phyloP scores from a whole-genome alignment of 2,797 vertebrate genomes.

The Hippopotamyrus pictus region DNA sequence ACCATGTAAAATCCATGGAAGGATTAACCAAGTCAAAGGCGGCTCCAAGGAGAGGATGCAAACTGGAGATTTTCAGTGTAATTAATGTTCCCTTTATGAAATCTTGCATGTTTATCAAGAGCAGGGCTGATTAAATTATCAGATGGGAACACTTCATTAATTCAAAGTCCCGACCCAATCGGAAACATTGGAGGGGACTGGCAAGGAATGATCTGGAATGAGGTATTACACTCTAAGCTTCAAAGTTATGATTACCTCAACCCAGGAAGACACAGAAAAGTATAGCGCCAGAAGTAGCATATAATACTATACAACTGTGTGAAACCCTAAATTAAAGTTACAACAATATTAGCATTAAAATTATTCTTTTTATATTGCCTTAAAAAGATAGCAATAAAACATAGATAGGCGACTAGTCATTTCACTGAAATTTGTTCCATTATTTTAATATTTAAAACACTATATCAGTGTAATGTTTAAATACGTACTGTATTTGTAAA shows the following conservation, averaged over 20 bases:
- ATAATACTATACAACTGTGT: background rate
- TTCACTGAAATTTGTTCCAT: background rate
- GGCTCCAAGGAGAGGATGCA: constrained; percentile 7
- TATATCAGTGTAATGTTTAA: background rate
- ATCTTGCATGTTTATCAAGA: constrained; percentile 14
- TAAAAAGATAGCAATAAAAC: background rate
- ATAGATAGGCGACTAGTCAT: background rate
- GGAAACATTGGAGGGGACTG: background rate
- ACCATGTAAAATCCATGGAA: constrained; percentile 6
- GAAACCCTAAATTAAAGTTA: background rate
- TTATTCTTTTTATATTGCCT: background rate
- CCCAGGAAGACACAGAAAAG: background rate
- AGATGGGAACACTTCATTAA: constrained; percentile 16
- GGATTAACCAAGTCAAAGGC: constrained; percentile 7
- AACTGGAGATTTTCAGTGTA: constrained; percentile 12
- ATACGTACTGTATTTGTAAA: background rate
- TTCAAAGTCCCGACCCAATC: background rate
- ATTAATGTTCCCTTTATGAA: constrained; percentile 17
- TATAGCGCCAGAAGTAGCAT: background rate
- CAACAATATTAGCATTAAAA: background rate
- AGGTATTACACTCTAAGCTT: background rate
- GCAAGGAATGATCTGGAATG: background rate
- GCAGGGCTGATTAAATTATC: constrained; percentile 20
- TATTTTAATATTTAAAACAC: background rate
- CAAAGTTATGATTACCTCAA: background rate